Base-by-base conservation (phyloP, 2,113 vertebrate species). In the Opisthocomus hoazin region DNA sequence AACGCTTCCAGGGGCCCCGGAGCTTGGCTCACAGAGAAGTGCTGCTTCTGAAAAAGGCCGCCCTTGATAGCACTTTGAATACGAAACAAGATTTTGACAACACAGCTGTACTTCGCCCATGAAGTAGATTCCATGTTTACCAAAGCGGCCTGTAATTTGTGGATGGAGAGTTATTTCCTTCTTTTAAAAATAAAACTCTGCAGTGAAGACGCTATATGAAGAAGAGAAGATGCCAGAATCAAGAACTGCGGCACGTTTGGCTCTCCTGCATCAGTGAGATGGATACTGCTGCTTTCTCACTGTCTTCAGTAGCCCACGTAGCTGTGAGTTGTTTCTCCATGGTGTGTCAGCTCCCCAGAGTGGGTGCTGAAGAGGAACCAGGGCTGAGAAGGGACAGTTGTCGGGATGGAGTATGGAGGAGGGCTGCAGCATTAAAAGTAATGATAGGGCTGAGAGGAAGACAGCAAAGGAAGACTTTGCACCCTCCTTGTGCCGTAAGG, bases 181-280 rank as follows among this genome's bases (percentile, higher is more conserved):
- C 30, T 76, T 81, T 93, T 87, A 93, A 96, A 97, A 95, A 95
- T 89, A 96, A 93, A 95, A 94, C 74, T 69, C 61, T 39, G 26
- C 69, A 71, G 29, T 58, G 61, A 79, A 93, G 91, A 70, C 18
- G 11, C 37, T 61, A 15, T 5, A 12, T 23, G 66, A 92, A 84
- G 54, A 89, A 48, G 50, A 80, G 37, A 73, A 86, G 65, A 84
- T 57, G 30, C 22, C 65, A 91, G 58, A 92, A 43, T 64, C 53
- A 58, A 89, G 50, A 50, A 50, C 41, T 36, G 75, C 30, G 73
- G 65, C 65, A 50, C 5, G 2, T 61, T 58, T 84, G 82, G 39
- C 30, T 66, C 21, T 90, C 36, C 64, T 66, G 27, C 64, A 81
- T 7, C 6, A 9, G 34, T 9, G 4, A 20, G 65, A 45, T 6